Percentiles rank a stretch among this genome's conserved stretches.
phyloP scores from a whole-genome alignment of 2,888 invertebrate species.

The Plagiodera versicolora region DNA sequence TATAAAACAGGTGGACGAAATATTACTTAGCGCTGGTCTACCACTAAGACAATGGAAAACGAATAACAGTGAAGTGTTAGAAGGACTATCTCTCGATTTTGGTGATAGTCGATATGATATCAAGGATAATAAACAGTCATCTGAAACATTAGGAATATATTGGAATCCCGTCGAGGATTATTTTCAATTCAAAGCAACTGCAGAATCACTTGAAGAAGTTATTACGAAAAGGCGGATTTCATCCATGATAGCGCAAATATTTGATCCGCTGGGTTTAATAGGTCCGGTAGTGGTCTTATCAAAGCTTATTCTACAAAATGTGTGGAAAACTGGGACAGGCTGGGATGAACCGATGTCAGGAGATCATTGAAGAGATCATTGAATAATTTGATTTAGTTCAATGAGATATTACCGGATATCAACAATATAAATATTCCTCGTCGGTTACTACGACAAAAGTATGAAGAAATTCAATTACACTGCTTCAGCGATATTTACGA shows the following conservation, averaged over 20 bases:
- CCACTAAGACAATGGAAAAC: slow-evolving; percentile 16
- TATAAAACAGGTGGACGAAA: slow-evolving; percentile 1
- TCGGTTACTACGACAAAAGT: neutral
- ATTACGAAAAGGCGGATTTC: slow-evolving; percentile 14
- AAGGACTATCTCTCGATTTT: neutral
- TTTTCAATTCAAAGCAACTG: neutral
- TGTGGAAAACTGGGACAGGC: slow-evolving; percentile 3
- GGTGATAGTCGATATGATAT: neutral
- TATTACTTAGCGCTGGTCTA: slow-evolving; percentile 9
- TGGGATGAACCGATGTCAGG: neutral
- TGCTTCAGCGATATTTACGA: slow-evolving; percentile 23
- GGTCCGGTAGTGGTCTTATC: slow-evolving; percentile 4
- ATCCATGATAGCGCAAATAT: slow-evolving; percentile 15
- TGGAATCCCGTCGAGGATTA: slow-evolving; percentile 11
- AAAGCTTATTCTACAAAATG: slow-evolving; percentile 7
- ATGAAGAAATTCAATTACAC: slow-evolving; percentile 15
- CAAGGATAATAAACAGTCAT: neutral
- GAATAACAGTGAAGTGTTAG: slow-evolving; percentile 6
- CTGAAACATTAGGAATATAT: slow-evolving; percentile 16
- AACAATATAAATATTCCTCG: neutral
- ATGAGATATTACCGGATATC: neutral
- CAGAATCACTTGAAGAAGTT: neutral
- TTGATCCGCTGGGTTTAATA: slow-evolving; percentile 17
- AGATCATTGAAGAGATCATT: neutral
- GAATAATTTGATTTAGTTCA: neutral